These are phyloP conservation scores for Theretra japonica DNA, from an alignment of 2,888 invertebrate genomes.

Conservation along the genomic window DNA sequence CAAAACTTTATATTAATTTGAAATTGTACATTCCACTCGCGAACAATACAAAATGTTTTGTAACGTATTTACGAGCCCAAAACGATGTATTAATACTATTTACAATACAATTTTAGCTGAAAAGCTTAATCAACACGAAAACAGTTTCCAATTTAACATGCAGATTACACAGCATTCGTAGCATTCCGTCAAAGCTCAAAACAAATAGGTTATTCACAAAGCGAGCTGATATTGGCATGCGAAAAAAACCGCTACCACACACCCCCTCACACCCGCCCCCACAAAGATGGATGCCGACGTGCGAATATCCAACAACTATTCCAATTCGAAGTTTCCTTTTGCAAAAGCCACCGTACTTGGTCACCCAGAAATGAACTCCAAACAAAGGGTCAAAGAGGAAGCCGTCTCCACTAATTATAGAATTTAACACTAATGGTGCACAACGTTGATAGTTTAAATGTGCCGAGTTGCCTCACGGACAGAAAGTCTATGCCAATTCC, in stretches of 20 bases:
- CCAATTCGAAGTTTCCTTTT: constrained; percentile 79
- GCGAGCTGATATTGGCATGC: constrained; percentile 62
- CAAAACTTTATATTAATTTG: constrained; percentile 1
- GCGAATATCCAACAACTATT: constrained; percentile 78
- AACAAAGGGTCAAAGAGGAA: constrained; percentile 40
- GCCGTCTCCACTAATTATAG: constrained; percentile 44
- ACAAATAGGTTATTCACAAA: constrained; percentile 67
- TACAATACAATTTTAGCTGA: neutral
- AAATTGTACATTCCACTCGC: neutral
- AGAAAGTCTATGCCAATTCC: neutral
- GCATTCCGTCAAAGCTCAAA: constrained; percentile 53
- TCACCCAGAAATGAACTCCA: constrained; percentile 63
- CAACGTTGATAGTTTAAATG: neutral
- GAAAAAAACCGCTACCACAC: constrained; percentile 63
- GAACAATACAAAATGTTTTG: neutral
- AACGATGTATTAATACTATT: neutral
- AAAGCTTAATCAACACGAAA: neutral
- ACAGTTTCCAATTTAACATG: constrained; percentile 20
- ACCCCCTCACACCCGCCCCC: constrained; percentile 52
- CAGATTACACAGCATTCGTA: constrained; percentile 26
- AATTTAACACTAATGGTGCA: constrained; percentile 6
- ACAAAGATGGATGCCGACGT: constrained; percentile 74
- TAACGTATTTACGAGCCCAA: neutral
- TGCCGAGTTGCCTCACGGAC: neutral
- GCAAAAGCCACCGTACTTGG: constrained; percentile 66